phyloP scores from a whole-genome alignment of 2,797 vertebrate genomes.

The Dipus sagitta region DNA sequence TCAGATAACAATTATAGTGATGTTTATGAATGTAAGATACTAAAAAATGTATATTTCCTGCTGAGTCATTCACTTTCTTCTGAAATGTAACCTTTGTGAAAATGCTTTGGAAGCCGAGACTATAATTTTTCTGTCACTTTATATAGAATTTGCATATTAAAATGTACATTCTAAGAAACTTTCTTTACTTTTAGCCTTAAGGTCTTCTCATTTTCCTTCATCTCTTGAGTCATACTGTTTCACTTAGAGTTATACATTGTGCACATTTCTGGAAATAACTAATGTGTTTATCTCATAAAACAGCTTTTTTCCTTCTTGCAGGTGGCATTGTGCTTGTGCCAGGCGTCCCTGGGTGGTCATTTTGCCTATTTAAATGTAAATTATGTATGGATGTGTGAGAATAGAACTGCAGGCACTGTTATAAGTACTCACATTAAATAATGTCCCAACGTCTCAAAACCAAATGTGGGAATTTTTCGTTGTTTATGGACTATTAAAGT shows the following conservation, averaged over 20 bases:
- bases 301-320: slow-evolving; percentile 43
- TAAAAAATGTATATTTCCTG: background rate
- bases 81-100: background rate
- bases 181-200: background rate
- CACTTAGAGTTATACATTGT: slow-evolving; percentile 41
- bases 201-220: slow-evolving; percentile 10
- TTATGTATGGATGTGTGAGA: slow-evolving; percentile 10
- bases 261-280: slow-evolving; percentile 59
- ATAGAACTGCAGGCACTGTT: slow-evolving; percentile 38
- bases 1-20: background rate
- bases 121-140: background rate
- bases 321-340: slow-evolving; percentile 65
- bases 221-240: slow-evolving; percentile 63
- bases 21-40: background rate
- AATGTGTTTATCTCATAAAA: slow-evolving; percentile 72
- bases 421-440: slow-evolving; percentile 65
- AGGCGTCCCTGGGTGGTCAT: slow-evolving; percentile 56
- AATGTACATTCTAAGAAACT: slow-evolving; percentile 38
- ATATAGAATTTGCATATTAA: background rate
- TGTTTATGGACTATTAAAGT: slow-evolving; percentile 30
- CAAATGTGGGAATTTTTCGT: slow-evolving; percentile 14
- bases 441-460: background rate
- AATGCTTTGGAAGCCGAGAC: background rate
- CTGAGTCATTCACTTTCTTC: slow-evolving; percentile 21
- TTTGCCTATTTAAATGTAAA: slow-evolving; percentile 65